Percentiles rank a stretch among this genome's conserved stretches.
phyloP scores from a whole-genome alignment of 2,888 invertebrate genomes.

The Callyntrura guangdongensis region DNA sequence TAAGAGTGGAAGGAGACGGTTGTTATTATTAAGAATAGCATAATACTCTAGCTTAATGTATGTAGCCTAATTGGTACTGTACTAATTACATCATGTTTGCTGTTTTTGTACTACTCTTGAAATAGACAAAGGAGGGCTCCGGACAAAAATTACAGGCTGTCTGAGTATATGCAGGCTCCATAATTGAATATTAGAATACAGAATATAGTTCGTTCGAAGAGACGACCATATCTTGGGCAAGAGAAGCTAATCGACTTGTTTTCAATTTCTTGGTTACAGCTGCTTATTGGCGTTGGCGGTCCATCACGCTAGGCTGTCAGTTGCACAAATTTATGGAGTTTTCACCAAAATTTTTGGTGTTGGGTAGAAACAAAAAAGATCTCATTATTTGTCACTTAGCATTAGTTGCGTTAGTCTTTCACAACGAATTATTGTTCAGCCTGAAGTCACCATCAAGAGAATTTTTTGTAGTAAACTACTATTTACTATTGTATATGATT shows the following conservation, averaged over 20 bases:
- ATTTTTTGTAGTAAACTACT: background rate
- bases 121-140: conserved; percentile 60
- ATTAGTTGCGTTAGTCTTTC: background rate
- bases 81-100: background rate
- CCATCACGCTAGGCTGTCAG: background rate
- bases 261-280: too few species aligned
- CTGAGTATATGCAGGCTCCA: background rate
- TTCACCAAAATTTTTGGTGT: conserved; percentile 62
- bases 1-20: background rate
- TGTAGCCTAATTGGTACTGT: background rate
- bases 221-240: too few species aligned
- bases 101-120: conserved; percentile 21
- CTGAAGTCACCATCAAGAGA: background rate
- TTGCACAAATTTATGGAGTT: conserved; percentile 13
- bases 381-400: too few species aligned
- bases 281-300: too few species aligned
- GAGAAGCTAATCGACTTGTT: background rate
- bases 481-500: background rate
- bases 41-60: background rate
- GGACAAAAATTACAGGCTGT: conserved; percentile 48
- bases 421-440: background rate
- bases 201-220: too few species aligned
- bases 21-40: background rate
- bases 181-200: background rate
- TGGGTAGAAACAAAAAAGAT: conserved; percentile 24